These are phyloP conservation scores for Brachionus paranguensis DNA, from an alignment of 1,140 invertebrate genomes.

Conservation along the genomic window DNA sequence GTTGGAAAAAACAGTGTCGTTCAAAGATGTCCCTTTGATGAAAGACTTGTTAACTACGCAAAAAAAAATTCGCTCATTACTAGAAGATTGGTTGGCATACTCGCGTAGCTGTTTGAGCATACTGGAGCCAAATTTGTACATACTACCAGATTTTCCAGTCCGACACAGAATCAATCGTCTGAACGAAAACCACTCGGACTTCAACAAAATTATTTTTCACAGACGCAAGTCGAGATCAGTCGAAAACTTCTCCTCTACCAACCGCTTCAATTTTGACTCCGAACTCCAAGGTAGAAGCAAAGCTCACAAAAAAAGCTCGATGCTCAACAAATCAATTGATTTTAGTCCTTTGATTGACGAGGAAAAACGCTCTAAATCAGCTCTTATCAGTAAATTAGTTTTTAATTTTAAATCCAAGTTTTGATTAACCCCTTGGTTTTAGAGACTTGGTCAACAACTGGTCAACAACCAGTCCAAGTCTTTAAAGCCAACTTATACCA, in stretches of 20 bases:
- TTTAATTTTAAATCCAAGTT: neutral
- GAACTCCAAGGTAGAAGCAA: neutral
- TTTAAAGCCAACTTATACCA: neutral
- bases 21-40: conserved; percentile 23
- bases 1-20: neutral
- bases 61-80: conserved; percentile 17
- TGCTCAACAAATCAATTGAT: neutral
- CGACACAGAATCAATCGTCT: neutral
- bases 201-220: neutral
- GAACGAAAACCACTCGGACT: neutral
- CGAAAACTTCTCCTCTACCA: neutral
- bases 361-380: conserved; percentile 8
- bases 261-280: neutral
- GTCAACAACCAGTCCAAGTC: neutral
- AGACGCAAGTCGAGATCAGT: conserved; percentile 19
- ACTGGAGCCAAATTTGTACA: conserved; percentile 7
- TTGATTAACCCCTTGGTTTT: neutral
- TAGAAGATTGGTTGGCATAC: conserved; percentile 28
- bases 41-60: conserved; percentile 18
- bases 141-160: conserved; percentile 4
- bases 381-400: conserved; percentile 8
- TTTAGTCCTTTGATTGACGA: neutral
- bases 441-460: neutral
- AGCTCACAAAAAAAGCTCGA: neutral
- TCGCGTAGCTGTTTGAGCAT: neutral